Base-by-base conservation (phyloP, 2,888 invertebrate species). In the Saturnia pavonia region DNA sequence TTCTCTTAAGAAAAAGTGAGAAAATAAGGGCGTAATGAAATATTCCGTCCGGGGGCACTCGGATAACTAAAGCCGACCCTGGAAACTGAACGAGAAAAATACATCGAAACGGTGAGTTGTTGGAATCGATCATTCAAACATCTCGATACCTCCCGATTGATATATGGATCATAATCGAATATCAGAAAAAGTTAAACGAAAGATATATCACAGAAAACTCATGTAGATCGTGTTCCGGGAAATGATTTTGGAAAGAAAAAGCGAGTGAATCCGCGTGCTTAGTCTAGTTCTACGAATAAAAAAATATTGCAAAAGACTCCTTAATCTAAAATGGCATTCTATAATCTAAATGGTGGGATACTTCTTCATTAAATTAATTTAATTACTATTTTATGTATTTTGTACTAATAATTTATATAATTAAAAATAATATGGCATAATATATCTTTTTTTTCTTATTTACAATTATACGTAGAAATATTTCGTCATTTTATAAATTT, bases 341-440 rank as follows among this genome's bases (percentile, higher is more conserved):
- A 75, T 76, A 69, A 83, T 12, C 67, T 67, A 67, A 67, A 45
- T 67, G 85, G 86, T 85, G 86, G 86, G 65, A 65, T 65, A 65
- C 65, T 65, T 60, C 65, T 65, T 65, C 40, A 65, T 60, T 60
- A 60, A 14, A 60, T 84, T 82, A 77, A 75, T 74, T 76, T 72
- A 42, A 42, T 42, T 40, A n/a, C n/a, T 42, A 16, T 42, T n/a
- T n/a, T 67, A 57, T 75, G 78, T 77, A 73, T 75, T 86, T 85
- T 87, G 85, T 85, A 87, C 86, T 87, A 82, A 80, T 76, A 81
- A 78, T 77, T 81, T 82, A 65, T 80, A 76, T 74, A 54, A 71
- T 51, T 75, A 72, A 77, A 63, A 74, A 77, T 86, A 86, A 84
- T 88, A 88, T 88, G 89, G 89, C 89, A 82, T 84, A 79, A 51